Conservation (phyloP, 2,888 invertebrate species). For the Atrina japonica region DNA sequence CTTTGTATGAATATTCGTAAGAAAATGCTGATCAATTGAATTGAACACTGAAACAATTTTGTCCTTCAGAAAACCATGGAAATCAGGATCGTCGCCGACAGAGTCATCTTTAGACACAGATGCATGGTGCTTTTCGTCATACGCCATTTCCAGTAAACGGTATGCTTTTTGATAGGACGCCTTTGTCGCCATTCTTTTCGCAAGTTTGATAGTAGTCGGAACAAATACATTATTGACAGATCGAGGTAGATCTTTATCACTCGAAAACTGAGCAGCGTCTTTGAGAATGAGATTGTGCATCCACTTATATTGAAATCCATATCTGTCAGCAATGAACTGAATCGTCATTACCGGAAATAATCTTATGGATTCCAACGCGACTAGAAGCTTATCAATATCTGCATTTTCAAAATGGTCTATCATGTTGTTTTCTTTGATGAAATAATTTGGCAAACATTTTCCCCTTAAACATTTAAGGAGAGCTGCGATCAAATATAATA, state of each 20-base stretch:
- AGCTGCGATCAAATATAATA: conserved; percentile 45
- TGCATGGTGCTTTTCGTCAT: conserved; percentile 28
- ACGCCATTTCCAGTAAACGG: conserved; percentile 34
- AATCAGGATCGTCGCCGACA: too few relatives aligned
- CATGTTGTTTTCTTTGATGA: conserved; percentile 49
- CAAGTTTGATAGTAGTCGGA: conserved; percentile 36
- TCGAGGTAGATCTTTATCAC: conserved; percentile 20
- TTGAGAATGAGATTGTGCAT: conserved; percentile 33
- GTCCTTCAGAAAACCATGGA: too few relatives aligned
- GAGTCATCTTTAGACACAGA: not conserved
- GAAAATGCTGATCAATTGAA: too few relatives aligned
- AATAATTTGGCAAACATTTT: conserved; percentile 48
- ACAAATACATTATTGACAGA: conserved; percentile 42
- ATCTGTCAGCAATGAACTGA: conserved; percentile 29
- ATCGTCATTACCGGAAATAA: conserved; percentile 34
- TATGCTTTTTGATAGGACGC: conserved; percentile 26
- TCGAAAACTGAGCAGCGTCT: conserved; percentile 35
- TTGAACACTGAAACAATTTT: too few relatives aligned
- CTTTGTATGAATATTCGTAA: too few relatives aligned
- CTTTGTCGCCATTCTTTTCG: conserved; percentile 31
- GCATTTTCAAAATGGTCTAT: conserved; percentile 36
- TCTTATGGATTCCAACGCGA: conserved; percentile 30
- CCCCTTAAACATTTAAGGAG: conserved; percentile 37
- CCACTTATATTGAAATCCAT: conserved; percentile 1
- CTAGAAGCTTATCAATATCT: conserved; percentile 26